phyloP scores from a whole-genome alignment of 2,113 vertebrate species.

The Melanocharis versteri region DNA sequence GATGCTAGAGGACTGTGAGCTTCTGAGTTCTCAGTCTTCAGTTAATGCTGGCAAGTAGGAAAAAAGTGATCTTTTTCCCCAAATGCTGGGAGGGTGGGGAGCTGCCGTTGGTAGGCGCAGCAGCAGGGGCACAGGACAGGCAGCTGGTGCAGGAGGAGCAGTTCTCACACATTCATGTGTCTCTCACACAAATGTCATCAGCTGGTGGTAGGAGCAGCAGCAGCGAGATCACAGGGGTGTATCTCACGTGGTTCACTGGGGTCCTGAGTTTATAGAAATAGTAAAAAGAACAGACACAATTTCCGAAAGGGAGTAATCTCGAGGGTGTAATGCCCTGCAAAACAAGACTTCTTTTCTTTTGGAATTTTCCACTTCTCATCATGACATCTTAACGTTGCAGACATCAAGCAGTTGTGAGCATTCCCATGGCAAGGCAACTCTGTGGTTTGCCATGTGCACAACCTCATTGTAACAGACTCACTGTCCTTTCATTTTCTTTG shows the following conservation, averaged over 20 bases:
- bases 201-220: background rate
- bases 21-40: background rate
- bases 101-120: background rate
- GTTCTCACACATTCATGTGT: background rate
- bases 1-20: background rate
- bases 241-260: background rate
- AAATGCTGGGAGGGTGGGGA: background rate
- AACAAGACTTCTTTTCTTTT: conserved; percentile 22
- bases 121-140: background rate
- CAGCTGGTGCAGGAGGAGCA: conserved; percentile 1
- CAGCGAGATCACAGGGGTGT: background rate
- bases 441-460: conserved; percentile 28
- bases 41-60: background rate
- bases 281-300: background rate
- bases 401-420: conserved; percentile 30
- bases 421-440: conserved; percentile 39
- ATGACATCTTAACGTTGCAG: background rate
- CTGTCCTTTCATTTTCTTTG: conserved; percentile 44
- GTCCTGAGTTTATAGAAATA: conserved; percentile 24
- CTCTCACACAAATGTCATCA: background rate
- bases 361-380: conserved; percentile 54
- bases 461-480: background rate
- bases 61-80: background rate
- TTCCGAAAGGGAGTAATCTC: conserved; percentile 39
- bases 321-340: conserved; percentile 40